phyloP scores from a whole-genome alignment of 2,888 invertebrate species.

The Agrochola circellaris region DNA sequence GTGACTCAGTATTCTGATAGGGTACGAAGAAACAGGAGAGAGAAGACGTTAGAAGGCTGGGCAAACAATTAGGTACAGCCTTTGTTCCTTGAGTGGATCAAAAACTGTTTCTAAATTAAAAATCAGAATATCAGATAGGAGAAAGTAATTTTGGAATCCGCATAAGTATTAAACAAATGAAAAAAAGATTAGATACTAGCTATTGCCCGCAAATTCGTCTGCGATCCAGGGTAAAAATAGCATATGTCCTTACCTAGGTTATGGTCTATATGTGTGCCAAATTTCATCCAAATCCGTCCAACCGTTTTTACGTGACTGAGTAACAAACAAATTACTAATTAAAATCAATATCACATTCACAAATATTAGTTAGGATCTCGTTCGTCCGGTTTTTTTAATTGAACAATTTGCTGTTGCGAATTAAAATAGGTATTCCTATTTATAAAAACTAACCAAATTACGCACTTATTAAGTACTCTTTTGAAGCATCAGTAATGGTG shows the following conservation, averaged over 20 bases:
- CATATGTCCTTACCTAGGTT: no score
- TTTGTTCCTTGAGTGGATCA: background rate
- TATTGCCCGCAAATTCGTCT: no score
- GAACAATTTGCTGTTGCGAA: background rate
- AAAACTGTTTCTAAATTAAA: background rate
- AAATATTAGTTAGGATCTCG: no score
- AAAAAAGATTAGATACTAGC: background rate
- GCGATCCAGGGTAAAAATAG: no score
- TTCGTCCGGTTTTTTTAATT: background rate
- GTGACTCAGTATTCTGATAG: background rate
- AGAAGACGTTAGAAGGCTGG: background rate
- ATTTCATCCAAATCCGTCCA: no score
- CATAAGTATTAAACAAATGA: background rate
- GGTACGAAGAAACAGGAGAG: background rate
- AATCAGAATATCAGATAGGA: background rate
- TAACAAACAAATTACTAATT: no score
- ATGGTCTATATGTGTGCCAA: no score
- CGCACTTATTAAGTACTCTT: background rate
- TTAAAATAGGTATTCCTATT: constrained; percentile 1
- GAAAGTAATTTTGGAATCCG: background rate
- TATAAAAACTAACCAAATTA: background rate
- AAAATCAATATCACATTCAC: no score
- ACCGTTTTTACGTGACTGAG: no score
- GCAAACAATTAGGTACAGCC: no score
- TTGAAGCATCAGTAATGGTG: background rate